Base-by-base conservation (phyloP, 2,888 invertebrate species). In the Abrostola tripartita region DNA sequence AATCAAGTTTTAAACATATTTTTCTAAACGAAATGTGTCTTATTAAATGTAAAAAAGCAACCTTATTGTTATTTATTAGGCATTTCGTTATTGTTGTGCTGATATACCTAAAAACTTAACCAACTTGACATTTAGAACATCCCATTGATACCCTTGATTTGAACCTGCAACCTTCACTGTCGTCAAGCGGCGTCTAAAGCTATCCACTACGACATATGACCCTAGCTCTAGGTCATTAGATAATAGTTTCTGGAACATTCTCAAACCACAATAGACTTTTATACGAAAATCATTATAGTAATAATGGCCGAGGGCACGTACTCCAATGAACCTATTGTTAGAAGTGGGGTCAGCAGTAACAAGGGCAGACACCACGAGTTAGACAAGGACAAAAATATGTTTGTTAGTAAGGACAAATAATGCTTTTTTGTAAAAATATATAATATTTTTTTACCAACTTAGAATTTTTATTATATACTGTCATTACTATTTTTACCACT, bases 301-400 rank as follows among this genome's bases (percentile, higher is more conserved):
- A 74, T 61, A 12, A 5, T 57, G 56, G 53, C 51, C 54, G 61
- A 63, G 61, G 53, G 44, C 52, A 44, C 47, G 55, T 74, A 79
- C 79, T 81, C 60, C 71, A 78, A 76, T 75, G 68, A 74, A 72
- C 63, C 71, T 74, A 78, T 81, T 81, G 74, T 60, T 52, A 77
- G 67, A 67, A 83, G 79, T 76, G 71, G 72, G 74, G 81, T 72
- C 71, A 61, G 68, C 68, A 65, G 64, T 81, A 81, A 82, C 76
- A 78, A 76, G 79, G 68, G 36, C 58, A 55, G 72, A 41, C 40
- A 44, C 53, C 38, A 58, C 38, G 5, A 8, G 65, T 44, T 44
- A 54, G 62, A 76, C 56, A 50, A 60, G 65, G 74, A 74, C 50
- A 41, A 50, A 12, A 7, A 35, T 64, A 52, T 36, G 40, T 63